A percentile compares a stretch with the other conserved stretches of the same genome.
Evolutionary conservation across 2,113 vertebrate genomes (phyloP).

Genomic region (Aptenodytes patagonicus): DNA sequence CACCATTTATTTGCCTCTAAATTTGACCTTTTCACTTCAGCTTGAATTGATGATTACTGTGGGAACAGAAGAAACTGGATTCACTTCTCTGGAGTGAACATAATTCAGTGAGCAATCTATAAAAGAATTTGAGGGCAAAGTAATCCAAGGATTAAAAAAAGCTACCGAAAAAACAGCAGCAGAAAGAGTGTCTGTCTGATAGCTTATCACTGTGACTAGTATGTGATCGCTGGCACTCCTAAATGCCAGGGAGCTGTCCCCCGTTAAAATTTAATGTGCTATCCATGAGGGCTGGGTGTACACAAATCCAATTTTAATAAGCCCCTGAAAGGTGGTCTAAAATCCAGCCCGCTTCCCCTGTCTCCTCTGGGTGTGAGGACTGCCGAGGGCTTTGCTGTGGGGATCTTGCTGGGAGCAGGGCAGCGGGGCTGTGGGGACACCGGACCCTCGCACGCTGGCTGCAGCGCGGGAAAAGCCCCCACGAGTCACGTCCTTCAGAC

Average conservation of each 20-base stretch:
- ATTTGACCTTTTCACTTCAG: conserved; percentile 35
- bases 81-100: conserved; percentile 13
- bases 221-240: background rate
- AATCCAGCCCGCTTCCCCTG: background rate
- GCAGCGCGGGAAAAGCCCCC: background rate
- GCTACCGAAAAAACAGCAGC: background rate
- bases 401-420: background rate
- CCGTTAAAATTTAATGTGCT: background rate
- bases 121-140: conserved; percentile 18
- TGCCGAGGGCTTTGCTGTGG: background rate
- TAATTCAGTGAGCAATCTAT: conserved; percentile 51
- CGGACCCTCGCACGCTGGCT: fast-evolving
- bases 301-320: background rate
- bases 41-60: conserved; percentile 48
- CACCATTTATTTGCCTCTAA: conserved; percentile 37
- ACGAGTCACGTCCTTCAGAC: background rate
- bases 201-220: background rate
- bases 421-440: background rate
- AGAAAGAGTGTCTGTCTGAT: background rate
- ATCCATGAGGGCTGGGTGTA: background rate
- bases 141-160: conserved; percentile 46
- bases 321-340: background rate
- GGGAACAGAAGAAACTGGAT: conserved; percentile 51
- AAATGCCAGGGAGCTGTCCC: background rate
- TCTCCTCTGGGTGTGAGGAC: background rate